phyloP scores from a whole-genome alignment of 2,113 vertebrate species.

The Actenoides hombroni region DNA sequence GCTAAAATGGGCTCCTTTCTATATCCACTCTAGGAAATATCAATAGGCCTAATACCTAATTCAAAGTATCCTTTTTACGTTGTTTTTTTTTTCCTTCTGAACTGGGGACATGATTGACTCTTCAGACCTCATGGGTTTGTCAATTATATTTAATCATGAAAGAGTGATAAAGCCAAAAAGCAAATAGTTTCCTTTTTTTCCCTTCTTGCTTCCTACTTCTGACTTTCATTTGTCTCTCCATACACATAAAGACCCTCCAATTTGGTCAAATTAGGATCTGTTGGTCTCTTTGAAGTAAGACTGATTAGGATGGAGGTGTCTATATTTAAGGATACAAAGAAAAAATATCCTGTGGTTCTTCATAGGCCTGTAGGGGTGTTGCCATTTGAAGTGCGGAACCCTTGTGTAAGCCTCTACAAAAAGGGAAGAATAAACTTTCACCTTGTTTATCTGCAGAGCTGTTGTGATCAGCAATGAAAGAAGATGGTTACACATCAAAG shows the following conservation, averaged over 20 bases:
- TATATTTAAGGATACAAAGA: neutral
- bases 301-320: neutral
- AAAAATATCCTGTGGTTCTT: neutral
- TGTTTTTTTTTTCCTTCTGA: neutral
- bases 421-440: neutral
- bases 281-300: neutral
- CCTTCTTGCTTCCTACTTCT: neutral
- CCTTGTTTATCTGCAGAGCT: neutral
- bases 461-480: neutral
- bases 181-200: neutral
- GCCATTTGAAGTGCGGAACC: neutral
- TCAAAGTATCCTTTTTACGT: neutral
- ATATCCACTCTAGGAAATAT: neutral
- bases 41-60: neutral
- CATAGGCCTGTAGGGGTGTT: neutral
- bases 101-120: no score
- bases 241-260: neutral
- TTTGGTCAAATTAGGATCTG: neutral
- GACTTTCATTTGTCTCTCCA: neutral
- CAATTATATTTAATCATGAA: neutral
- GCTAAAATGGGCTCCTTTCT: neutral
- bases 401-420: neutral
- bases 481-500: neutral
- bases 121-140: neutral
- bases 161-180: neutral